phyloP scores from a whole-genome alignment of 2,888 invertebrate species.

The Caenorhabditis zanzibari region DNA sequence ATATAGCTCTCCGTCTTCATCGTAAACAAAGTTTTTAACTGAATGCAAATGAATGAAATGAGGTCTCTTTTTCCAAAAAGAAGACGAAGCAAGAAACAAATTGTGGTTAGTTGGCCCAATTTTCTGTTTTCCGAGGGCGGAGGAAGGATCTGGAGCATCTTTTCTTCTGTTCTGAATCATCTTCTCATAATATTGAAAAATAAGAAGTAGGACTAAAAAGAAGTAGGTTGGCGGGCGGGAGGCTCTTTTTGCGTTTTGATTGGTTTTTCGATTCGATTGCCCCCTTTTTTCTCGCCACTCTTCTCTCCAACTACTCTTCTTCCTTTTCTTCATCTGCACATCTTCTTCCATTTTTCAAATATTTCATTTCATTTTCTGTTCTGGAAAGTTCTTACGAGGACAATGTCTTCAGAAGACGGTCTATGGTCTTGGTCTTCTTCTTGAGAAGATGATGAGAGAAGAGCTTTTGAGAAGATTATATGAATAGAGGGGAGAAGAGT shows the following conservation, averaged over 20 bases:
- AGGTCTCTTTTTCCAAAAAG: constrained; percentile 8
- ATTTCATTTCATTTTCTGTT: constrained; percentile 23
- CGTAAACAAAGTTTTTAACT: constrained; percentile 39
- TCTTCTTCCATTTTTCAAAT: constrained; percentile 38
- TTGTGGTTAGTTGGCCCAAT: constrained; percentile 51
- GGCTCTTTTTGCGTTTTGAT: constrained; percentile 49
- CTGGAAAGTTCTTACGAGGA: constrained; percentile 33
- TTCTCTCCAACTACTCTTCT: constrained; percentile 35
- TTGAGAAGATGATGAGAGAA: constrained; percentile 32
- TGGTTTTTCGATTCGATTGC: constrained; percentile 64
- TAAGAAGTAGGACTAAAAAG: constrained; percentile 27
- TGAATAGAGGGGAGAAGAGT: constrained; percentile 36
- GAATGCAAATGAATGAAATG: constrained; percentile 55
- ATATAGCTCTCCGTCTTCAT: constrained; percentile 6
- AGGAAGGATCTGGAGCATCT: background rate
- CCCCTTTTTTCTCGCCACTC: constrained; percentile 18
- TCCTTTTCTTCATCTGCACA: constrained; percentile 37
- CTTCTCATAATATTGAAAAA: constrained; percentile 33
- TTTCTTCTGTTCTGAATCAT: constrained; percentile 51
- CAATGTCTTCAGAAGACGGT: constrained; percentile 29
- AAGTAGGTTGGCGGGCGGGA: constrained; percentile 22
- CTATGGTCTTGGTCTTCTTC: constrained; percentile 26
- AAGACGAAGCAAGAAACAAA: constrained; percentile 26
- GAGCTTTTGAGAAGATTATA: constrained; percentile 54
- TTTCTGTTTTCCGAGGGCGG: constrained; percentile 1